A percentile compares a stretch with the other conserved stretches of the same genome.
Evolutionary conservation across 2,888 invertebrate species (phyloP).

Genomic region (Galerucella calmariensis): DNA sequence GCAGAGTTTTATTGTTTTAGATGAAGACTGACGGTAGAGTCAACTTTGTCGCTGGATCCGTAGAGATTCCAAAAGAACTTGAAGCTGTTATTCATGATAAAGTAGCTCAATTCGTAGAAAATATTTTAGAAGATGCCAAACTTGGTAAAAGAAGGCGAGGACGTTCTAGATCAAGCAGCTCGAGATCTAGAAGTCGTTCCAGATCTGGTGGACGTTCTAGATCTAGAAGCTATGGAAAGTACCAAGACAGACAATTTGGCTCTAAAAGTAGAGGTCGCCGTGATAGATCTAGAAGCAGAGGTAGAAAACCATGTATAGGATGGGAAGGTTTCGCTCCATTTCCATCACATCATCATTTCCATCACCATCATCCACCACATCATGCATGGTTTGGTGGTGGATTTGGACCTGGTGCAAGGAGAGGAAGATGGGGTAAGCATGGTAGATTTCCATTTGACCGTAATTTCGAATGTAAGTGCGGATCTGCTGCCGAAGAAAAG

Average conservation of each 20-base stretch:
- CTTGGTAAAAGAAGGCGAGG: neutral
- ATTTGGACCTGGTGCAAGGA: constrained; percentile 4
- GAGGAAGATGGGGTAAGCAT: neutral
- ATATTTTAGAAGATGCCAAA: neutral
- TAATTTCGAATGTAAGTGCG: neutral
- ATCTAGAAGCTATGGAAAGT: neutral
- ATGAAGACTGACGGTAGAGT: neutral
- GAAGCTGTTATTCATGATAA: neutral
- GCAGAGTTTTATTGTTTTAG: neutral
- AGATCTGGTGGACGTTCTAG: neutral
- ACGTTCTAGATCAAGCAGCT: neutral
- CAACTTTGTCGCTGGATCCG: neutral
- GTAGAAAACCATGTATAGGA: neutral
- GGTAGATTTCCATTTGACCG: neutral
- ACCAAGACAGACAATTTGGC: neutral
- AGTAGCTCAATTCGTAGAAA: neutral
- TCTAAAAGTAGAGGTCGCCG: neutral
- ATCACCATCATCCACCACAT: constrained; percentile 1
- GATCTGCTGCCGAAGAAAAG: neutral
- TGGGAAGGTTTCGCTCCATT: neutral
- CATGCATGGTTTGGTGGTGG: neutral
- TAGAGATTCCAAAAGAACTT: neutral
- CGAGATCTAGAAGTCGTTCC: neutral
- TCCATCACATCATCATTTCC: neutral
- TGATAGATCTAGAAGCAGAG: neutral